Percentiles rank a stretch among this genome's conserved stretches.
Evolutionary conservation across 2,113 vertebrate genomes (phyloP).

Genomic region (Empidonax alnorum): DNA sequence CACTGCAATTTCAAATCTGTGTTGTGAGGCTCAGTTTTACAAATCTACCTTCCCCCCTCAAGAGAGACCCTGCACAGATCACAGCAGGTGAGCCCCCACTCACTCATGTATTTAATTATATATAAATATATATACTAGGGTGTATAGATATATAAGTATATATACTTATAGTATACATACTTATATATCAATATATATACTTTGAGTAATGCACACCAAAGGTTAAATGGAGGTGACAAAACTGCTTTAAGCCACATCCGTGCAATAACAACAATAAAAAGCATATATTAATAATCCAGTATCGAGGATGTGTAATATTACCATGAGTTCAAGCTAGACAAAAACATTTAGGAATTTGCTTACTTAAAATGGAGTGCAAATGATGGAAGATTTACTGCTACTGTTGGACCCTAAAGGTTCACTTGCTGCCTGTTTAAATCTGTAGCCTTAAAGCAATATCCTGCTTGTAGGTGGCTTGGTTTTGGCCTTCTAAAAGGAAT

Average conservation of each 20-base stretch:
- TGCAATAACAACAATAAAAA: background rate
- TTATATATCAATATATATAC: background rate
- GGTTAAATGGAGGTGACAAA: background rate
- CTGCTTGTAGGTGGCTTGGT: background rate
- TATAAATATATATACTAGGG: background rate
- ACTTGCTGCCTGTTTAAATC: background rate
- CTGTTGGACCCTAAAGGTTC: background rate
- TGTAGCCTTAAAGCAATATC: background rate
- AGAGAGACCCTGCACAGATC: background rate
- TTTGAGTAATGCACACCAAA: background rate
- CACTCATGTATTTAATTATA: background rate
- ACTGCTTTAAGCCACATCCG: background rate
- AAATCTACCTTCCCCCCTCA: background rate
- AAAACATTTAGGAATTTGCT: background rate
- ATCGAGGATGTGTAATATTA: background rate
- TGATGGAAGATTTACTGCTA: background rate
- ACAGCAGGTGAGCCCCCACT: background rate
- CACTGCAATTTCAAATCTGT: background rate
- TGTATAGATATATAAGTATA: background rate
- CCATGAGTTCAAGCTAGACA: background rate
- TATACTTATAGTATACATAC: background rate
- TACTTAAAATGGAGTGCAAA: conserved; percentile 10
- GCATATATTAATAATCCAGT: background rate
- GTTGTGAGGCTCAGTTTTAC: background rate
- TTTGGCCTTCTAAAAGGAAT: background rate